phyloP scores from a whole-genome alignment of 92 coral and sea anemone genomes.

The Porites cylindrica region DNA sequence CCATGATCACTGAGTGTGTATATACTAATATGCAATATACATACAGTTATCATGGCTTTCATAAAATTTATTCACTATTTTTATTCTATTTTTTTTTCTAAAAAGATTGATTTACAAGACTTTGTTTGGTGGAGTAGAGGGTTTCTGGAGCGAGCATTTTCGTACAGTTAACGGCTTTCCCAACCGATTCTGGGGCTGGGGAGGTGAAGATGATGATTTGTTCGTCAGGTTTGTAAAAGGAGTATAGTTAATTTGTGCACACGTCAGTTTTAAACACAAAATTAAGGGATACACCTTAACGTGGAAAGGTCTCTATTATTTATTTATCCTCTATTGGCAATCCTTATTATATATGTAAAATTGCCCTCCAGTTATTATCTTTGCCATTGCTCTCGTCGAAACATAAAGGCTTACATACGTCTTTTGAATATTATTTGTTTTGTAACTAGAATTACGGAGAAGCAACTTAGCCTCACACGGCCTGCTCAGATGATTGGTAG shows the following conservation, averaged over 20 bases:
- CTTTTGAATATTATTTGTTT: background rate
- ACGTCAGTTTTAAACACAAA: background rate
- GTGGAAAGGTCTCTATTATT: too few species aligned
- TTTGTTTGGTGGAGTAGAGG: constrained; percentile 96
- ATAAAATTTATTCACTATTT: background rate
- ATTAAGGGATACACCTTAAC: too few species aligned
- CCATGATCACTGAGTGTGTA: too few species aligned
- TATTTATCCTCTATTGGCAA: too few species aligned
- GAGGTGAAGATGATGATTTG: constrained; percentile 97
- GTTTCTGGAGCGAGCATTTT: constrained; percentile 93
- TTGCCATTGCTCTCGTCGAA: background rate
- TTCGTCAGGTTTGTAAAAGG: constrained; percentile 63
- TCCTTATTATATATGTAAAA: too few species aligned
- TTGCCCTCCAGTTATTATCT: too few species aligned
- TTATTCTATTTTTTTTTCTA: background rate
- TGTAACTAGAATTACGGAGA: constrained; percentile 58
- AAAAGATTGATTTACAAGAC: constrained; percentile 77
- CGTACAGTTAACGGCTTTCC: constrained; percentile 87
- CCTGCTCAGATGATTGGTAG: constrained; percentile 91
- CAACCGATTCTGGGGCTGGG: constrained; percentile 99
- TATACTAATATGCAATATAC: too few species aligned
- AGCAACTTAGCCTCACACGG: constrained; percentile 76
- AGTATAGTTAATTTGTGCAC: background rate
- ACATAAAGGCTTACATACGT: background rate
- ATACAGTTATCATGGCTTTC: too few species aligned